These are phyloP conservation scores for Neogobius melanostomus DNA, from an alignment of 2,113 vertebrate genomes.

Conservation along the genomic window DNA sequence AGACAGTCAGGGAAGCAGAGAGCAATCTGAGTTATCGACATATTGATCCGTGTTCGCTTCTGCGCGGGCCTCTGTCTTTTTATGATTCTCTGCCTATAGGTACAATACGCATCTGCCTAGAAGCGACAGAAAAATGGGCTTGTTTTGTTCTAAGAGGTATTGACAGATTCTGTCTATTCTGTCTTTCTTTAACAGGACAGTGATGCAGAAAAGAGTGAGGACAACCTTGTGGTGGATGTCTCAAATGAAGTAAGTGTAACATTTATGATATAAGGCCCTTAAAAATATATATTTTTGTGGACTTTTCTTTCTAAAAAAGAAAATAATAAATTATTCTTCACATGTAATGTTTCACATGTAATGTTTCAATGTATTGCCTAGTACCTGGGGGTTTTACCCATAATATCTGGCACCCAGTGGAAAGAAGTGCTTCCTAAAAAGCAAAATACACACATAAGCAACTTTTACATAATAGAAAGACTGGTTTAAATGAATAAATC, in stretches of 20 bases:
- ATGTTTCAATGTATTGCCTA: too few relatives aligned
- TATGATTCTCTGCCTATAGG: slow-evolving; percentile 28
- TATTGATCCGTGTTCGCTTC: slow-evolving; percentile 49
- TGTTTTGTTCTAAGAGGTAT: neutral
- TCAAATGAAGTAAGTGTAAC: slow-evolving; percentile 64
- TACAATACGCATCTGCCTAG: neutral
- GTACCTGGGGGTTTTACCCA: too few relatives aligned
- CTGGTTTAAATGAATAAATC: too few relatives aligned
- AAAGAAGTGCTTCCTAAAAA: too few relatives aligned
- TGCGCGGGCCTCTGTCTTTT: slow-evolving; percentile 27
- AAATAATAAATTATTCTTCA: too few relatives aligned
- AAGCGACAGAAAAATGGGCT: neutral
- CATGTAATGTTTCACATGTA: too few relatives aligned
- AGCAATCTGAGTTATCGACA: slow-evolving; percentile 46
- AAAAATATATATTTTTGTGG: neutral
- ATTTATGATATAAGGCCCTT: neutral
- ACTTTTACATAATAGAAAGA: too few relatives aligned
- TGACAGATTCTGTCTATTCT: slow-evolving; percentile 2
- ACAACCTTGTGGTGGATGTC: slow-evolving; percentile 74
- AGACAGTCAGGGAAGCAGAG: slow-evolving; percentile 35
- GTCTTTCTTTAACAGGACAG: slow-evolving; percentile 58
- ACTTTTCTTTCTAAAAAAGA: too few relatives aligned
- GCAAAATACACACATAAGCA: too few relatives aligned
- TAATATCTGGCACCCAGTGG: too few relatives aligned
- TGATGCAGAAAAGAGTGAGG: slow-evolving; percentile 74